Percentiles rank a stretch among this genome's conserved stretches.
Conservation (phyloP, 2,888 invertebrate species). For the Anticlea derivata region DNA sequence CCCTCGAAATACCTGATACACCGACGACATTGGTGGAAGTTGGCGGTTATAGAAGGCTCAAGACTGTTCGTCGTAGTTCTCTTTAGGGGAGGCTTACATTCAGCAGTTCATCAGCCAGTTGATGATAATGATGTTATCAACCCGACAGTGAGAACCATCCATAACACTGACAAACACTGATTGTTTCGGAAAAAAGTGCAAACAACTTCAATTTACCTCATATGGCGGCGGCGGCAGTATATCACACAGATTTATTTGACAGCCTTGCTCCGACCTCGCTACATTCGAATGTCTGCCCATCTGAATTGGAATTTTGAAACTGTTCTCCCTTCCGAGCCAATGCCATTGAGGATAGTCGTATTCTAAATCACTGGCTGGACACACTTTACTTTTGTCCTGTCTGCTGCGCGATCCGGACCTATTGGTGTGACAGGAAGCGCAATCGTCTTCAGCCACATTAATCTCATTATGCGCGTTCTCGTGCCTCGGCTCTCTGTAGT, state of each 20-base stretch:
- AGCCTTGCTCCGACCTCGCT: constrained; percentile 78
- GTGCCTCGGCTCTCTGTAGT: constrained; percentile 74
- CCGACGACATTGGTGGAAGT: too few species aligned
- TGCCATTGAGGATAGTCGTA: constrained; percentile 82
- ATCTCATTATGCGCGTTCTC: constrained; percentile 72
- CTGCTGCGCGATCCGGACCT: constrained; percentile 76
- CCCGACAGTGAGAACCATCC: constrained; percentile 36
- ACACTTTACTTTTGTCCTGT: constrained; percentile 80
- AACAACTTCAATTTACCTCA: constrained; percentile 79
- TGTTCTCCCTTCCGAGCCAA: constrained; percentile 79
- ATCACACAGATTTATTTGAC: constrained; percentile 86
- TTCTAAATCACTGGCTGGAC: constrained; percentile 78
- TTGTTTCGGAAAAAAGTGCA: constrained; percentile 50
- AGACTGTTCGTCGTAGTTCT: too few species aligned
- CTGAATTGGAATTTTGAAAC: constrained; percentile 81
- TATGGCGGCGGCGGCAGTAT: constrained; percentile 86
- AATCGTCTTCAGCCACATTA: constrained; percentile 74
- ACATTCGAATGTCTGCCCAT: constrained; percentile 75
- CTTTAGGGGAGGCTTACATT: too few species aligned
- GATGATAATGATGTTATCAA: too few species aligned
- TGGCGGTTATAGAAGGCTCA: too few species aligned
- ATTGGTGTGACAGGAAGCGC: constrained; percentile 75
- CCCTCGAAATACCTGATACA: too few species aligned
- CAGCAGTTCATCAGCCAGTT: too few species aligned
- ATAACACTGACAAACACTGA: constrained; percentile 46